Evolutionary conservation across 2,113 vertebrate genomes (phyloP), one percentile per base, ranked within the genome.

Genomic region (Mormyrus lacerda): DNA sequence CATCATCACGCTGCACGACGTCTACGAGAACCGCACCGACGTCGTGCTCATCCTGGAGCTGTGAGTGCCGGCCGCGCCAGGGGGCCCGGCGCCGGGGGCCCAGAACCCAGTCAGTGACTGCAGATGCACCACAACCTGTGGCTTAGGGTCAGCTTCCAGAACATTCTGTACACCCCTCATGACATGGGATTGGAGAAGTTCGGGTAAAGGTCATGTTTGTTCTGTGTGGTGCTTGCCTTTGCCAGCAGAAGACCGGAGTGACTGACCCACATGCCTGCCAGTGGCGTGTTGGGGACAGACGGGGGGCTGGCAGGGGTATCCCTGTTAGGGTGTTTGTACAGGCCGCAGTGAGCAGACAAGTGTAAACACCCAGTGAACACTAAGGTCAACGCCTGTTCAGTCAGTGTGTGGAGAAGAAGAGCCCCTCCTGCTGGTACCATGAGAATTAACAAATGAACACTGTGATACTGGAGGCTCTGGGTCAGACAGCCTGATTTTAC

Each of bases 11-110:
- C 93, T 99, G 90, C 98, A 98, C 0, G 98, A 99, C 1, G 94
- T 99, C 91, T 99, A 96, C 0, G 98, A 99, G 95, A 99, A 97
- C 95, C 97, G 96, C 93, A 98, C 97, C 0, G 98, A 99, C 0
- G 97, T 99, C 90, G 97, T 99, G 90, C 98, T 99, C 87, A 96
- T 99, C 94, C 97, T 99, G 0, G 98, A 99, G 94, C 96, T 99
- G 98, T 99, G 95, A 99, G 98, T 98, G 89, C 53, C 24, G 27
- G 48, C 48, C 85, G 17, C 0, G 13, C 27, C n/a, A 0, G 42
- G 24, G 45, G 21, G 21, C 4, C n/a, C n/a, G n/a, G n/a, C n/a
- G n/a, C n/a, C 55, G 0, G 55, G 55, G 55, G 55, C 19, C 55
- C 55, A 24, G 55, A 24, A 2, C 55, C 19, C 55, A 58, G 27